Base-by-base conservation (phyloP, 2,888 invertebrate genomes). In the Thymelicus sylvestris region DNA sequence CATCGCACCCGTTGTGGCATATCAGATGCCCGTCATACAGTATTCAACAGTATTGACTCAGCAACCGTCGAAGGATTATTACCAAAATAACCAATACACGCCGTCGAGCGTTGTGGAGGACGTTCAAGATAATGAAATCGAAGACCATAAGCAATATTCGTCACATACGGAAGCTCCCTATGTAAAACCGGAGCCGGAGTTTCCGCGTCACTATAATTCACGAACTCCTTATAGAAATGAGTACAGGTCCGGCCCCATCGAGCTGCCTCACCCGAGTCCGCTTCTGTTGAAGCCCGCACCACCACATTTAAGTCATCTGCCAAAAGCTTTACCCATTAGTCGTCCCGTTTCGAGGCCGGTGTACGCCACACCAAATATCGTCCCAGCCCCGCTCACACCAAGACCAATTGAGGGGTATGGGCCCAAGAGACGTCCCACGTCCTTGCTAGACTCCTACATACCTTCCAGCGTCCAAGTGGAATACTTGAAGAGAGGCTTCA, bases 381-480 rank as follows among this genome's bases (percentile, higher is more conserved):
- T 78, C 44, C 78, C 84, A 1, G 82, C 73, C 57, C 79, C 84
- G 5, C 86, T 85, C 72, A 81, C 83, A 64, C 79, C 80, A 7
- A 85, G 85, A 71, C 89, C 86, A 12, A 80, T 75, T 72, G 89
- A 86, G 68, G 76, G 79, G 59, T 89, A 84, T 66, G 80, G 81
- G 1, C 75, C 79, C 38, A 91, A 88, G 73, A 86, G 88, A 67
- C 85, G 89, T 10, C 93, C 95, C 0, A 88, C 91, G 6, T 95
- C 95, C 6, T 83, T 95, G 63, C 78, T 95, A 7, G 95, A 95
- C 61, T 95, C 95, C 0, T 95, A 95, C 67, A 92, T 95, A 70
- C 95, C 95, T 59, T 95, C 95, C 48, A 93, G 93, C 78, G 80
- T 95, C 71, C 94, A 94, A 77, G 74, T 90, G 38, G 93, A 94